Evolutionary conservation across 2,113 vertebrate genomes (phyloP).

Genomic region (Plectropomus leopardus): DNA sequence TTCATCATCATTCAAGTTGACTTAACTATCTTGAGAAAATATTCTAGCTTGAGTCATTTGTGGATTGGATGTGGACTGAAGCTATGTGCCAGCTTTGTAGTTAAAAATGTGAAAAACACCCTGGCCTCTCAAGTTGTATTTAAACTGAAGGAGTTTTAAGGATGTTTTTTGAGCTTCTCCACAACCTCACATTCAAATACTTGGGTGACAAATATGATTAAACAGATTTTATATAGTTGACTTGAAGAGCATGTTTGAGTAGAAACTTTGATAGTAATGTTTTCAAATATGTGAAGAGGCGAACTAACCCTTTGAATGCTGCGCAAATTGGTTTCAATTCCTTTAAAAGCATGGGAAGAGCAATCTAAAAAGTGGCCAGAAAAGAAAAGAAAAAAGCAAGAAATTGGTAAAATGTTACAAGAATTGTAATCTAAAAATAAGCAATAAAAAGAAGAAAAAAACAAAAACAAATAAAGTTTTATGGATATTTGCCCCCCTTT

Average conservation of each 20-base stretch:
- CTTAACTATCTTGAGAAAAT: slow-evolving; percentile 7
- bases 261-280: not conserved
- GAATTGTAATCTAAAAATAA: too few species aligned
- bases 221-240: too few species aligned
- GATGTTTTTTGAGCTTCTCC: not conserved
- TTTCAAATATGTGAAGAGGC: not conserved
- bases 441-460: too few species aligned
- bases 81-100: not conserved
- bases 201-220: not conserved
- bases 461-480: too few species aligned
- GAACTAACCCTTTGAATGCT: not conserved
- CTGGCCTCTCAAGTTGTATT: not conserved
- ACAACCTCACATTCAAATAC: not conserved
- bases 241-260: not conserved
- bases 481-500: too few species aligned
- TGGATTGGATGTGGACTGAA: slow-evolving; percentile 3
- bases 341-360: too few species aligned
- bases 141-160: slow-evolving; percentile 1
- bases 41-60: slow-evolving; percentile 11
- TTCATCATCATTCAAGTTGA: slow-evolving; percentile 35
- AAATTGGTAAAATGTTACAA: too few species aligned
- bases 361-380: too few species aligned
- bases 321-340: too few species aligned
- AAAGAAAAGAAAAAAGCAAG: too few species aligned
- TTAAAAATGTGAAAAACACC: not conserved